A percentile compares a stretch with the other conserved stretches of the same genome.
These are phyloP conservation scores for Caenorhabditis briggsae DNA, from an alignment of 1,140 invertebrate species.

Conservation along the genomic window DNA sequence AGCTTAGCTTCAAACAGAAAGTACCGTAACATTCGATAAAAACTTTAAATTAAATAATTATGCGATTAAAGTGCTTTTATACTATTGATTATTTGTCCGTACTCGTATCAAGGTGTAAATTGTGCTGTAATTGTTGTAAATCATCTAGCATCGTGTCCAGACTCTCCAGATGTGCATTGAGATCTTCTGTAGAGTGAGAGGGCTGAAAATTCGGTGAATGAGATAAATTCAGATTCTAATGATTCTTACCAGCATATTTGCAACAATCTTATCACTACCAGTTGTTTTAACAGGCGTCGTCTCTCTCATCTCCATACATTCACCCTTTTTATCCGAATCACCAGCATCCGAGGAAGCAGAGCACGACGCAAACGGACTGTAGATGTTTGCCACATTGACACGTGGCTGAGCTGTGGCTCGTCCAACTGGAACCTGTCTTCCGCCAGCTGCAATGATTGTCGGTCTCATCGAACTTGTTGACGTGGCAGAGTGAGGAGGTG, in stretches of 20 bases:
- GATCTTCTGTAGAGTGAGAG: constrained; percentile 65
- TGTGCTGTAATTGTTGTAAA: constrained; percentile 66
- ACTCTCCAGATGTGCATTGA: constrained; percentile 67
- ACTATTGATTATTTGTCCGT: neutral
- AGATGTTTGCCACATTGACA: constrained; percentile 64
- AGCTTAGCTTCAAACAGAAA: constrained; percentile 33
- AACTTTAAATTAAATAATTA: neutral
- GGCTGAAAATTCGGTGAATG: constrained; percentile 22
- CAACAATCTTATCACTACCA: neutral
- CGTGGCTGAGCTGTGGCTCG: constrained; percentile 66
- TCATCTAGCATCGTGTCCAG: constrained; percentile 68
- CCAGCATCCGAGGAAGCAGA: constrained; percentile 53
- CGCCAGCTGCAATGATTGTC: constrained; percentile 48
- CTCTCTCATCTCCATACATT: constrained; percentile 57
- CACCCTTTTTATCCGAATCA: constrained; percentile 50
- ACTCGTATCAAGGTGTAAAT: constrained; percentile 57
- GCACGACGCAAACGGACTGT: constrained; percentile 60
- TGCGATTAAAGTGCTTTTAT: neutral
- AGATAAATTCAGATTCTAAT: neutral
- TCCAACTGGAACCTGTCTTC: constrained; percentile 64
- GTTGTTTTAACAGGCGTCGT: neutral
- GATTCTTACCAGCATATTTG: constrained; percentile 4
- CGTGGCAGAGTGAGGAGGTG: constrained; percentile 44
- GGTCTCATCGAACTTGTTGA: constrained; percentile 7
- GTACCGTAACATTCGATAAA: neutral